Evolutionary conservation across 2,888 invertebrate species (phyloP).

Genomic region (Trissolcus brochymenae): DNA sequence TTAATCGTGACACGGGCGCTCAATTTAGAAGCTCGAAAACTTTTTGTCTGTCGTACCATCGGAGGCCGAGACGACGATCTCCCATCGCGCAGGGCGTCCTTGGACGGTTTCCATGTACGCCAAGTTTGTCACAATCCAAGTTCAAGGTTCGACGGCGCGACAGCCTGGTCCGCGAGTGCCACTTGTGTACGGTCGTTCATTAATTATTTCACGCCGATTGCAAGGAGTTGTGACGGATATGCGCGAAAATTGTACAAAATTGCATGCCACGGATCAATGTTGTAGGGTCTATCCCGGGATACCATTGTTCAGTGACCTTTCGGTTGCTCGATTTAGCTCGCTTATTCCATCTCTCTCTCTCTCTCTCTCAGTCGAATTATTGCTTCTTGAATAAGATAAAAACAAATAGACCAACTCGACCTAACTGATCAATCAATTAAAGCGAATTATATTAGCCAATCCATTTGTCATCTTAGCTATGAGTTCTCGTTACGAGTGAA

Average conservation of each 20-base stretch:
- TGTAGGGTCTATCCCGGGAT: conserved; percentile 11
- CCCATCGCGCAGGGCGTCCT: conserved; percentile 51
- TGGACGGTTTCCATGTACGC: conserved; percentile 57
- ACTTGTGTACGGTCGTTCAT: conserved; percentile 37
- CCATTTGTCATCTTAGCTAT: no score
- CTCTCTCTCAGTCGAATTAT: neutral
- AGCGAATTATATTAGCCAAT: neutral
- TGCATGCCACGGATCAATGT: conserved; percentile 30
- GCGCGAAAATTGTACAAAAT: conserved; percentile 34
- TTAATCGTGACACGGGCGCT: conserved; percentile 16
- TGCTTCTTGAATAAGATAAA: neutral
- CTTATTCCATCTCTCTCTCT: neutral
- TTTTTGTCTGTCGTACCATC: conserved; percentile 24
- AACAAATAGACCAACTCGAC: no score
- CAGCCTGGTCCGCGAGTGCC: conserved; percentile 48
- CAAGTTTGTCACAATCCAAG: conserved; percentile 58
- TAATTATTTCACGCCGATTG: conserved; percentile 39
- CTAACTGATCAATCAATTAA: neutral
- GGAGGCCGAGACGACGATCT: conserved; percentile 47
- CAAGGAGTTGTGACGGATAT: conserved; percentile 24
- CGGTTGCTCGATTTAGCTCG: neutral
- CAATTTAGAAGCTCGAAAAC: conserved; percentile 1
- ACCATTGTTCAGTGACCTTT: conserved; percentile 28
- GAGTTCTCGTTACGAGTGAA: conserved; percentile 2
- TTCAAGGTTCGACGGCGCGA: conserved; percentile 55